Base-by-base conservation (phyloP, 1,140 invertebrate species). In the Achroia grisella region DNA sequence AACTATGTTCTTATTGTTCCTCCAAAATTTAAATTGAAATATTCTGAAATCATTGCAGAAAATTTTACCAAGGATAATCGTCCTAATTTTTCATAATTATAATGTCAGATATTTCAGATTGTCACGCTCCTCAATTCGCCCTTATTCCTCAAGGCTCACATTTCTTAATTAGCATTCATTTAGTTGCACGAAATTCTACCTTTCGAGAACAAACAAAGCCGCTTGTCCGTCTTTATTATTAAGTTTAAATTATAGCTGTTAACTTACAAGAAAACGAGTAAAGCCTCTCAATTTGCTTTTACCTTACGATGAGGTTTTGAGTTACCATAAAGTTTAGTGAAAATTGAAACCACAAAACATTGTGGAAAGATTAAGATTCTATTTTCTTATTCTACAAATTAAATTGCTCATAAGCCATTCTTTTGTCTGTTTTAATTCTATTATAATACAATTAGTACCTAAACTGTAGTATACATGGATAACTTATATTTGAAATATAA, bases 231-330 rank as follows among this genome's bases (percentile, higher is more conserved):
- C 66, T 74, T 74, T 77, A 69, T 81, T 74, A 76, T 76, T 60
- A 73, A 77, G 69, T 77, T 73, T 59, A 71, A 83, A 83, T 83
- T 81, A 74, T 79, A 79, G 71, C 67, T 73, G 74, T 79, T 77
- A 75, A 66, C 56, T 72, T 69, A 73, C 57, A 48, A 72, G 60
- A 72, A 71, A 76, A 80, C 56, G 60, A 71, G 60, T 56, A 56
- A 48, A 44, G 51, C 45, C 59, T 71, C 56, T 66, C 54, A 74
- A 72, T 78, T 78, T 67, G 39, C 61, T 51, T 68, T 56, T 49
- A 62, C 44, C 37, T 64, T 58, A 56, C 44, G 41, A 58, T 57
- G 59, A 54, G 44, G 59, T 62, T 60, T 69, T 53, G 31, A 42
- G 45, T 64, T 62, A 50, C 56, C 46, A 45, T 32, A 52, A 59